A percentile compares a stretch with the other conserved stretches of the same genome.
Conservation (phyloP, 2,888 invertebrate genomes). For the Bombylius major region DNA sequence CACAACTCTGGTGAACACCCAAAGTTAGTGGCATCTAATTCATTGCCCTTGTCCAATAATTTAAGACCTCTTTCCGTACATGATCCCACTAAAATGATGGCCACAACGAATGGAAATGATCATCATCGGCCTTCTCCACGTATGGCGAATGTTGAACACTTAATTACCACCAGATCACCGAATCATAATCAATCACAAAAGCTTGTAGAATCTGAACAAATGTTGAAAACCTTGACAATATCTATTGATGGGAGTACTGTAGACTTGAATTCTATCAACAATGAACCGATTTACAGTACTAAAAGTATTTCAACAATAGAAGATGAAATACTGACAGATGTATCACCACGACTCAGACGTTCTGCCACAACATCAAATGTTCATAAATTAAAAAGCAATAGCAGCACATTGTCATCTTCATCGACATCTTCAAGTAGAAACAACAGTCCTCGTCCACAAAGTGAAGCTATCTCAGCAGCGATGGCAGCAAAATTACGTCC, state of each 20-base stretch:
- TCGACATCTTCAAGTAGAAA: slow-evolving; percentile 42
- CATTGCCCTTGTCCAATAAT: slow-evolving; percentile 26
- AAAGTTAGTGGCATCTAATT: slow-evolving; percentile 31
- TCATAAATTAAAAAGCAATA: slow-evolving; percentile 20
- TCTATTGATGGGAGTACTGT: slow-evolving; percentile 17
- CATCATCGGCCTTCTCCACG: slow-evolving; percentile 32
- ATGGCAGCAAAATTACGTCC: slow-evolving; percentile 37
- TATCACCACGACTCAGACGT: slow-evolving; percentile 13
- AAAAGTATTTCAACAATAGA: slow-evolving; percentile 13
- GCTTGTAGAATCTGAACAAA: slow-evolving; percentile 14
- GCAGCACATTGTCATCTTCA: slow-evolving; percentile 34
- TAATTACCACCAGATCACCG: slow-evolving; percentile 13
- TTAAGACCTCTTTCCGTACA: slow-evolving; percentile 17
- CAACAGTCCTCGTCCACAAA: slow-evolving; percentile 47
- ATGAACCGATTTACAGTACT: slow-evolving; percentile 25
- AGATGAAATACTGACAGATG: slow-evolving; percentile 10
- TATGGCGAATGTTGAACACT: slow-evolving; percentile 40
- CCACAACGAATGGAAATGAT: slow-evolving; percentile 23
- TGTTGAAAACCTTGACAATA: slow-evolving; percentile 13
- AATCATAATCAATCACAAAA: slow-evolving; percentile 6
- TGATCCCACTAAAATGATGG: slow-evolving; percentile 14
- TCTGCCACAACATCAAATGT: slow-evolving; percentile 17
- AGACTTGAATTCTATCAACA: slow-evolving; percentile 41
- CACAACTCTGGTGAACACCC: slow-evolving; percentile 25
- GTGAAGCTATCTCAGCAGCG: slow-evolving; percentile 35